A percentile compares a stretch with the other conserved stretches of the same genome.
Conservation (phyloP, 1,140 invertebrate species). For the Acyrthosiphon pisum region DNA sequence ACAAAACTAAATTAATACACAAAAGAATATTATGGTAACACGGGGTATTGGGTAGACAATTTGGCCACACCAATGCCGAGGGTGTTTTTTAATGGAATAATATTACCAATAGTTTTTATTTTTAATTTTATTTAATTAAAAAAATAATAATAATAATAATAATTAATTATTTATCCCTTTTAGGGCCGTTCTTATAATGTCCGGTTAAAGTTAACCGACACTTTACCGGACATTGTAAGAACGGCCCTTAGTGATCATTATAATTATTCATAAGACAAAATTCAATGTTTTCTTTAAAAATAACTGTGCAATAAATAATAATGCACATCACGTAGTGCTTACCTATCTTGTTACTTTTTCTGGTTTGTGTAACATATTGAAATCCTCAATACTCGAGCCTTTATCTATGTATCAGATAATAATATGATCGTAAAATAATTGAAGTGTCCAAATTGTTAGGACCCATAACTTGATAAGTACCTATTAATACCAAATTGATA, state of each 20-base stretch:
- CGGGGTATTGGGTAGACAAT: background rate
- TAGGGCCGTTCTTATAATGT: too few species aligned
- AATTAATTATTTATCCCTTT: background rate
- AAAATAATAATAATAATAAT: background rate
- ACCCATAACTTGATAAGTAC: background rate
- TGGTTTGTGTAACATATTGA: background rate
- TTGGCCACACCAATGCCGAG: background rate
- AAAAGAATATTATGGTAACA: background rate
- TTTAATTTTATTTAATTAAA: background rate
- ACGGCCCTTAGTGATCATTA: too few species aligned
- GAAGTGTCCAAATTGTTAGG: background rate
- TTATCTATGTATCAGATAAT: background rate
- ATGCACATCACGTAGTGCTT: background rate
- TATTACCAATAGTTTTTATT: background rate
- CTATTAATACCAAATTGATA: background rate
- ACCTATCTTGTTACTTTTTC: background rate
- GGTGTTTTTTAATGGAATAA: background rate
- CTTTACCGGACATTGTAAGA: too few species aligned
- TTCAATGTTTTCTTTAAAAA: background rate
- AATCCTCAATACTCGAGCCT: background rate
- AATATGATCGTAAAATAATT: background rate
- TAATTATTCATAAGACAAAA: background rate
- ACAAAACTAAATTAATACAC: background rate
- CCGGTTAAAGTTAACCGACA: too few species aligned
- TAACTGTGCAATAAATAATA: background rate